These are phyloP conservation scores for Eupithecia exiguata DNA, from an alignment of 2,888 invertebrate genomes.

Conservation along the genomic window DNA sequence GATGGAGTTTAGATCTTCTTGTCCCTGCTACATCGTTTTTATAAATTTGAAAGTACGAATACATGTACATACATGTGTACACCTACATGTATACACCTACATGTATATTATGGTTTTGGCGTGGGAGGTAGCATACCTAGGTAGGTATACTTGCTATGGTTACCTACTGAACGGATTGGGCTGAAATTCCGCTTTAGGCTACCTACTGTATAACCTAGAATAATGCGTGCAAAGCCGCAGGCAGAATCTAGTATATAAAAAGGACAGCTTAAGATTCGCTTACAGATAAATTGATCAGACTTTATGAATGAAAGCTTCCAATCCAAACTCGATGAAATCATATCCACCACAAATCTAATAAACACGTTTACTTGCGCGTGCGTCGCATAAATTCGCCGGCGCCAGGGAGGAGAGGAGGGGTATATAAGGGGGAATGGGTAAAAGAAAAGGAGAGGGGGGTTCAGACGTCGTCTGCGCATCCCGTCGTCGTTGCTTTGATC, in stretches of 20 bases:
- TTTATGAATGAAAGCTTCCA: conserved; percentile 30
- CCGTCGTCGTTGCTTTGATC: conserved; percentile 73
- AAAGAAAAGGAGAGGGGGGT: conserved; percentile 46
- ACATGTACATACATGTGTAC: no score
- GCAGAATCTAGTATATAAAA: no score
- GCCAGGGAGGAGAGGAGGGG: conserved; percentile 47
- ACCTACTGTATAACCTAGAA: no score
- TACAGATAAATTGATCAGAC: not conserved
- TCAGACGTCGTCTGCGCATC: conserved; percentile 81
- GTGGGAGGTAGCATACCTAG: no score
- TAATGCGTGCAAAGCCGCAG: no score
- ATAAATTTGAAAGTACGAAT: no score
- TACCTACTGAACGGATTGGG: no score
- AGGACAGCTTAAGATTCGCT: not conserved
- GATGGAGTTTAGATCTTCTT: not conserved
- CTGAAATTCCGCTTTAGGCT: no score
- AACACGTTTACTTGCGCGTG: conserved; percentile 43
- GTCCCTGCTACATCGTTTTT: not conserved
- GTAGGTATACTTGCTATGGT: no score
- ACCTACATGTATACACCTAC: no score
- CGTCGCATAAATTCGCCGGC: conserved; percentile 32
- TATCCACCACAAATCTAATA: conserved; percentile 27
- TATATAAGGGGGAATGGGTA: conserved; percentile 9
- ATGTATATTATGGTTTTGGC: no score
- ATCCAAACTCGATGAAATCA: conserved; percentile 22